Evolutionary conservation across 2,888 invertebrate genomes (phyloP).

Genomic region (Hemistola chrysoprasaria): DNA sequence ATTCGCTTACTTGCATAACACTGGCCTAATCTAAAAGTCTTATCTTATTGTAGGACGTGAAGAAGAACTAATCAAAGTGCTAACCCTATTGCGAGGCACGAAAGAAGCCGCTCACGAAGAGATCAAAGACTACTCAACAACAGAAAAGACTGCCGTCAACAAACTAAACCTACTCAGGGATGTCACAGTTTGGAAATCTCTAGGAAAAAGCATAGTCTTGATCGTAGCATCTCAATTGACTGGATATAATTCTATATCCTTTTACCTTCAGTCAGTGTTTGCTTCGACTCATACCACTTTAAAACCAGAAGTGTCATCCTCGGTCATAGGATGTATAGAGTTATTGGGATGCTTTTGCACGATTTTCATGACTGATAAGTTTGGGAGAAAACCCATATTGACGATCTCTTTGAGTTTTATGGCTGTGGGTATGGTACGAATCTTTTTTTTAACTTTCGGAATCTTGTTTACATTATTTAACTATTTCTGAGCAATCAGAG

Average conservation of each 20-base stretch:
- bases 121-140: constrained; percentile 45
- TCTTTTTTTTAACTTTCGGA: not conserved
- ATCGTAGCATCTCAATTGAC: constrained; percentile 34
- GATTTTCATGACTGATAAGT: constrained; percentile 38
- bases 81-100: constrained; percentile 48
- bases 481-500: too few species aligned
- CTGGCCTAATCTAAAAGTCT: too few species aligned
- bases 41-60: constrained; percentile 41
- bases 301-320: constrained; percentile 47
- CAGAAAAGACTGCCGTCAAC: constrained; percentile 1
- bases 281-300: constrained; percentile 49
- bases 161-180: constrained; percentile 16
- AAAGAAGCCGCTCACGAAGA: constrained; percentile 45
- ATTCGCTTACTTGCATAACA: not conserved
- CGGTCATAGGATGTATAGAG: constrained; percentile 50
- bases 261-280: constrained; percentile 55
- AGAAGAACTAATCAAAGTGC: constrained; percentile 42
- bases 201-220: constrained; percentile 9
- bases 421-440: constrained; percentile 21
- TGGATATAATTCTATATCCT: constrained; percentile 50
- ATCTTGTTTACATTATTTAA: too few species aligned
- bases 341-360: constrained; percentile 47
- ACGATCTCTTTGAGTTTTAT: constrained; percentile 5
- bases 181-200: constrained; percentile 4
- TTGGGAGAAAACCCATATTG: constrained; percentile 37